Base-by-base conservation (phyloP, 2,888 invertebrate genomes). In the Megaustenia siamemsis region DNA sequence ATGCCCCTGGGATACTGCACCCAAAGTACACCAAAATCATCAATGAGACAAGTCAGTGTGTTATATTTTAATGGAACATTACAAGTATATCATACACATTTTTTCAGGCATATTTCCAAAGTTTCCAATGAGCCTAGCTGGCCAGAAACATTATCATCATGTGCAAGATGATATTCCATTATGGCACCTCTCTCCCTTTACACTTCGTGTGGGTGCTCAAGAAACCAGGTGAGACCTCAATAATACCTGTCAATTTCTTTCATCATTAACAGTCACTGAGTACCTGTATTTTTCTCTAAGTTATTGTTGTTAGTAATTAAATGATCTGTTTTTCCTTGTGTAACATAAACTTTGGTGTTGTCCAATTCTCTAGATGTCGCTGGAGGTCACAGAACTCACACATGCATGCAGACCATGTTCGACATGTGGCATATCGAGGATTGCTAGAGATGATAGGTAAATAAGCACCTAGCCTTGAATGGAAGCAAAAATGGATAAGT, bases 121-220 rank as follows among this genome's bases (percentile, higher is more conserved):
- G 63, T 92, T 92, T 68, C 92, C 92, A 0, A 79, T 92, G 88
- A 92, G 92, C 85, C 5, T 40, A 38, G n/a, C 38, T 0, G 82
- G 89, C 5, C 84, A 85, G 69, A 53, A 28, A 40, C 83, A 85
- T n/a, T 80, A 88, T 28, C 8, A 12, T 2, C 49, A 63, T 40
- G 49, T 85, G 15, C 68, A 77, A 24, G 40, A 49, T 12, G 38
- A 28, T 8, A 28, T 18, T 75, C 53, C 66, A 15, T 38, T 40
- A 10, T 73, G 73, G 40, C 32, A 40, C 8, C 24, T 82, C 1
- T 77, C 81, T n/a, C 76, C 85, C 0, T 85, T 68, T 84, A 89
- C 88, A 28, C 79, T 93, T 81, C 86, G 93, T 80, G 86, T 93
- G 38, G 93, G 91, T 43, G 93, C 93, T 38, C 93, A 93, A 85